Evolutionary conservation across 2,797 vertebrate species (phyloP).

Genomic region (Anas bernieri): DNA sequence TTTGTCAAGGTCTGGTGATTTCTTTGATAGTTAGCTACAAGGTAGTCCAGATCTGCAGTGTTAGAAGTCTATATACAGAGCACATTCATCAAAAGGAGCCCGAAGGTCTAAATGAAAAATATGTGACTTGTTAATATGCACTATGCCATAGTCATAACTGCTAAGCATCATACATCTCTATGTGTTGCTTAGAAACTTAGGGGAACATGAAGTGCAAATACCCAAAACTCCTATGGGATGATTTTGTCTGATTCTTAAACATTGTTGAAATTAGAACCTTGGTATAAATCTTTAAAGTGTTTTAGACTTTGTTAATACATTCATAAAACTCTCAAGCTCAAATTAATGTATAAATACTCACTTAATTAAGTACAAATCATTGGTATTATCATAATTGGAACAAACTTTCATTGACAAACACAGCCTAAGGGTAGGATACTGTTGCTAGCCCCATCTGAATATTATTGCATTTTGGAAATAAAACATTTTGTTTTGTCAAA

Average conservation of each 20-base stretch:
- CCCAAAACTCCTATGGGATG: background rate
- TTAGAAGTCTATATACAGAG: background rate
- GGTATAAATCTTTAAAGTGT: background rate
- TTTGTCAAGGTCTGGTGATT: constrained; percentile 36
- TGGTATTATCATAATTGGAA: background rate
- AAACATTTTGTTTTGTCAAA: background rate
- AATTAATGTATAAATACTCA: background rate
- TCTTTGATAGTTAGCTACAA: constrained; percentile 31
- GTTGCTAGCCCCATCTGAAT: background rate
- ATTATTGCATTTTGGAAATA: background rate
- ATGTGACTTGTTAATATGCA: background rate
- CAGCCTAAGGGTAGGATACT: background rate
- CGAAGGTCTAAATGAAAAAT: background rate
- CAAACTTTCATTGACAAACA: background rate
- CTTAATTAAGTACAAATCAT: constrained; percentile 19
- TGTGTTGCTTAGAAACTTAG: background rate
- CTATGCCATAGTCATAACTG: background rate
- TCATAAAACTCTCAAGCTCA: background rate
- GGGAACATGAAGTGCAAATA: background rate
- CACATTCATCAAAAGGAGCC: background rate
- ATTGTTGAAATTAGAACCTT: background rate
- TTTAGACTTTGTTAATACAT: background rate
- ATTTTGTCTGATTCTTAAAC: background rate
- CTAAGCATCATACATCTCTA: background rate
- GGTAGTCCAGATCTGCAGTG: background rate